A percentile compares a stretch with the other conserved stretches of the same genome.
These are phyloP conservation scores for Aphis craccivora DNA, from an alignment of 1,140 invertebrate species.

Conservation along the genomic window DNA sequence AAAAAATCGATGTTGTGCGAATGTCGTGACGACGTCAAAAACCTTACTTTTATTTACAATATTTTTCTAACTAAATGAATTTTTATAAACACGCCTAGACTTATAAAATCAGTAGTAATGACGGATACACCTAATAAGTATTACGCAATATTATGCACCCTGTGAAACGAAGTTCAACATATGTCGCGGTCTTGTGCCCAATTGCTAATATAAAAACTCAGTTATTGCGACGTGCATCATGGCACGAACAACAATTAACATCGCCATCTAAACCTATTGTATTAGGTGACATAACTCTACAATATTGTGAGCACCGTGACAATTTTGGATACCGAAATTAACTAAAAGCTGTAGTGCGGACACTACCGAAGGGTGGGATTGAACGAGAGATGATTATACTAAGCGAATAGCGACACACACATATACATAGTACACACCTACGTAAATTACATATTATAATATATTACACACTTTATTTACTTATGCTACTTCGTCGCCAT, in stretches of 20 bases:
- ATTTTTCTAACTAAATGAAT: background rate
- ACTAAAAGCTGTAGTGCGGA: background rate
- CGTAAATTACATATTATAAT: background rate
- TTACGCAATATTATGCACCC: background rate
- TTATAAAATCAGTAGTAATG: background rate
- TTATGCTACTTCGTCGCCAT: background rate
- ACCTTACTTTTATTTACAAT: background rate
- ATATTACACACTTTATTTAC: background rate
- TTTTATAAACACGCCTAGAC: background rate
- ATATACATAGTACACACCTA: background rate
- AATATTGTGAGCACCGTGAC: background rate
- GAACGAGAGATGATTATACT: background rate
- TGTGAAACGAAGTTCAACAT: background rate
- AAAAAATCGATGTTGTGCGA: background rate
- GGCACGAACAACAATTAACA: background rate
- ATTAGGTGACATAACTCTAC: background rate
- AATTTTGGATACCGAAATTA: conserved; percentile 14
- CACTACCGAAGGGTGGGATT: background rate
- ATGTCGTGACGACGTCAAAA: background rate
- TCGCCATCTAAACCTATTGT: background rate
- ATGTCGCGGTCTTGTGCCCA: background rate
- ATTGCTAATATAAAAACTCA: background rate
- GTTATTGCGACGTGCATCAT: background rate
- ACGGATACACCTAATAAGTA: background rate
- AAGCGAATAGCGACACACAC: no score